Evolutionary conservation across 2,888 invertebrate genomes (phyloP).

Genomic region (Thelaira solivaga): DNA sequence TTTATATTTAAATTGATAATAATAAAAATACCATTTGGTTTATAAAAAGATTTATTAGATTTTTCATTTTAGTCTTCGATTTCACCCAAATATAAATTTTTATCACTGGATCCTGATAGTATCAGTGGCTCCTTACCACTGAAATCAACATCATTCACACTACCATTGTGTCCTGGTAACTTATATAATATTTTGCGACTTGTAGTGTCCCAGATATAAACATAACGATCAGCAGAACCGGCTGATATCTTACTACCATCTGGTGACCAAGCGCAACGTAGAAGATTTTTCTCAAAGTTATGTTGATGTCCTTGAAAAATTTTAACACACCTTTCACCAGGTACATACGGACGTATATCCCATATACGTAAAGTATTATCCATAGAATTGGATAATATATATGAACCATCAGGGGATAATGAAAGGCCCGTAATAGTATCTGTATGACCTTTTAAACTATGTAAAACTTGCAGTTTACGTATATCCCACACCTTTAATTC

Average conservation of each 20-base stretch:
- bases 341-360: constrained; percentile 97
- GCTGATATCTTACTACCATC: constrained; percentile 89
- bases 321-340: constrained; percentile 94
- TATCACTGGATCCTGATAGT: constrained; percentile 96
- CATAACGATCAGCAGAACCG: constrained; percentile 96
- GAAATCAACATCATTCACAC: constrained; percentile 97
- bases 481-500: constrained; percentile 99
- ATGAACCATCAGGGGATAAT: constrained; percentile 82
- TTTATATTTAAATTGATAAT: too few relatives aligned
- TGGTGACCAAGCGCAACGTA: constrained; percentile 94
- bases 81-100: constrained; percentile 96
- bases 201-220: constrained; percentile 98
- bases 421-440: constrained; percentile 96
- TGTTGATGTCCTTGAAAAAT: constrained; percentile 95
- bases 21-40: too few relatives aligned
- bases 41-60: too few relatives aligned
- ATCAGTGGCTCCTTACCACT: constrained; percentile 96
- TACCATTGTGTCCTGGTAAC: constrained; percentile 98
- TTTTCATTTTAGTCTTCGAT: constrained; percentile 81
- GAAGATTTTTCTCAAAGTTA: constrained; percentile 97
- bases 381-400: constrained; percentile 97
- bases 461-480: constrained; percentile 86
- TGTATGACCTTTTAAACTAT: constrained; percentile 93
- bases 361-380: constrained; percentile 96
- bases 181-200: constrained; percentile 94